A percentile compares a stretch with the other conserved stretches of the same genome.
Conservation (phyloP, 1,140 invertebrate species). For the Dufourea novaeangliae region DNA sequence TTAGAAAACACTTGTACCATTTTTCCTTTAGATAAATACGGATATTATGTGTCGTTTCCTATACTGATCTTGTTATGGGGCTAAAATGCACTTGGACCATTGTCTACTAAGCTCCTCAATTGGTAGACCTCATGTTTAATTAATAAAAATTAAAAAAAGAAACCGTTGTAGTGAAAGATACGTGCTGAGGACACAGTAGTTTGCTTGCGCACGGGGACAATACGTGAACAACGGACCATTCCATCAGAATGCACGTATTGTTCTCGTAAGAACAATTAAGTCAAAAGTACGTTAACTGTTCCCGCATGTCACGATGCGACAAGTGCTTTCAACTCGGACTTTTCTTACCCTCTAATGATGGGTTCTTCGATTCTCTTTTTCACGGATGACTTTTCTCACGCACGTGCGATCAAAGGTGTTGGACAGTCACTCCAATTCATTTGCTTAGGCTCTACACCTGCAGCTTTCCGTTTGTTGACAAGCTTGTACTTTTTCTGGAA, state of each 20-base stretch:
- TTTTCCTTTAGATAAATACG: no score
- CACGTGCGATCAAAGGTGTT: conserved; percentile 27
- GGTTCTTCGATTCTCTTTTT: not conserved
- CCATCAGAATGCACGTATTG: conserved; percentile 5
- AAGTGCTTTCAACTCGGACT: conserved; percentile 5
- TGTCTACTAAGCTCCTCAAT: no score
- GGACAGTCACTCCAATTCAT: not conserved
- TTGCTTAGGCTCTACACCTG: conserved; percentile 19
- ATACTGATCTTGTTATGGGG: no score
- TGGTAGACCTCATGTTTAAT: no score
- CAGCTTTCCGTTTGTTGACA: not conserved
- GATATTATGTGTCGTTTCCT: no score
- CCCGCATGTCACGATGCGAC: conserved; percentile 17
- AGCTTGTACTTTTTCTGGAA: not conserved
- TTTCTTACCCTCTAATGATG: not conserved
- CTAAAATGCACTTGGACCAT: no score
- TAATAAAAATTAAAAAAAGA: no score
- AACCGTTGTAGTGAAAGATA: not conserved
- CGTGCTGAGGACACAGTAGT: not conserved
- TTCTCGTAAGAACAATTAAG: not conserved
- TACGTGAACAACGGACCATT: not conserved
- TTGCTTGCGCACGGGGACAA: not conserved
- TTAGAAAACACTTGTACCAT: no score
- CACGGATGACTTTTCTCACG: conserved; percentile 28
- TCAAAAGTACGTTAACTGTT: conserved; percentile 10